Evolutionary conservation across 2,113 vertebrate genomes (phyloP), one percentile per base, ranked within the genome.

Genomic region (Atherinomorus stipes): DNA sequence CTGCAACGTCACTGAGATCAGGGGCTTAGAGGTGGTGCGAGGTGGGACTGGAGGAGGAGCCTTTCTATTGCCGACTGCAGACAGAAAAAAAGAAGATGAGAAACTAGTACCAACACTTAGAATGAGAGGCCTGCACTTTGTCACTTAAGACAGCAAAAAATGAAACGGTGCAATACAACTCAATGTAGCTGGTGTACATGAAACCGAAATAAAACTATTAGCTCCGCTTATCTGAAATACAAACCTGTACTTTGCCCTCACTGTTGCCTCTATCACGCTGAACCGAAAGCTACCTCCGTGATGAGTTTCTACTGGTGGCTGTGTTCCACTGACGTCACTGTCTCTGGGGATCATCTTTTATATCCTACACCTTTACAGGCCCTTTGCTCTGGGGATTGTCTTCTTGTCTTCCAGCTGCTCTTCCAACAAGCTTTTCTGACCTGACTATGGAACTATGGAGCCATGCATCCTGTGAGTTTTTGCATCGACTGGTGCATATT

Each of bases 1-100:
- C 93, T 99, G 98, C 84, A 99, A 93, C 0, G 98, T 99, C 89
- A 99, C 97, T 2, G 98, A 99, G 94, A 99, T 98, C 90, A 97
- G 97, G 34, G 98, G 98, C 90, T 99, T 99, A 71, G 96, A 98
- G 8, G 96, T 96, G 92, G 94, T 96, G 58, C 98, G 96, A 26
- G 98, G 98, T 54, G 98, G 98, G 81, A 99, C 96, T 0, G 98
- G 97, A 81, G 98, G 98, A 5, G 98, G 97, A 71, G 96, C 97
- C 72, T 95, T 96, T 94, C 97, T 99, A 94, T 64, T 90, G 88
- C 96, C 96, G 95, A 49, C 96, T 96, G 91, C 93, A 92, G 89
- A 84, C 2, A 26, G 23, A 37, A 65, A 16, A 10, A 26, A 31
- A 68, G 37, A 40, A 47, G 16, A 10, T 11, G 18, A 15, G 18